Percentiles rank a stretch among this genome's conserved stretches.
Conservation (phyloP, 2,113 vertebrate genomes). For the Gallinago undulata region DNA sequence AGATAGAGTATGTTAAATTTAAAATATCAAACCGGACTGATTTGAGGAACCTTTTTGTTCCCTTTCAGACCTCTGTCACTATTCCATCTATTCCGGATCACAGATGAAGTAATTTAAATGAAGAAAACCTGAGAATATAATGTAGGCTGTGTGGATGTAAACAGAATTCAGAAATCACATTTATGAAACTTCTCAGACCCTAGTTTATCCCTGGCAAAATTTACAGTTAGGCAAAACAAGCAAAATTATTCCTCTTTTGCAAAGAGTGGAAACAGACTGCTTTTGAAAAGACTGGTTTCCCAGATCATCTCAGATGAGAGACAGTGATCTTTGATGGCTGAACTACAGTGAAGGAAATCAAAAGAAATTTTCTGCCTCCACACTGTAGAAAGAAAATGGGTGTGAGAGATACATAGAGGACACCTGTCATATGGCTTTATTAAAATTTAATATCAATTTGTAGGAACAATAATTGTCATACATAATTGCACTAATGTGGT, state of each 20-base stretch:
- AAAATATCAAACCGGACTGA: not conserved
- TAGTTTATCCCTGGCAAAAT: not conserved
- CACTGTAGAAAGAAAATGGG: not conserved
- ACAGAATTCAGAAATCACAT: not conserved
- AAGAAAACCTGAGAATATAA: not conserved
- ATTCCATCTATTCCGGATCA: not conserved
- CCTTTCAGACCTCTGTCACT: not conserved
- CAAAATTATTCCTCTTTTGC: not conserved
- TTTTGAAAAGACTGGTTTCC: not conserved
- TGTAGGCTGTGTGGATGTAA: not conserved
- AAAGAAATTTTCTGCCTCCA: not conserved
- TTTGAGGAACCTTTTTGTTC: not conserved
- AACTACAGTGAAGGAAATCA: not conserved
- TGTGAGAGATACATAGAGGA: not conserved
- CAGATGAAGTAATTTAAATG: not conserved
- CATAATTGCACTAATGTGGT: not conserved
- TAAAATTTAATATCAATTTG: not conserved
- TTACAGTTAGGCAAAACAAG: not conserved
- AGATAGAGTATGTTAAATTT: not conserved
- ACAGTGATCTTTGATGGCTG: not conserved
- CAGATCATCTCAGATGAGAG: not conserved
- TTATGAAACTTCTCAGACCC: not conserved
- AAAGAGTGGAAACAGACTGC: not conserved
- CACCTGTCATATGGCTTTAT: not conserved
- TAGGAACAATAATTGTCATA: not conserved